Evolutionary conservation across 2,888 invertebrate species (phyloP).

Genomic region (Sminthurinus aureus): DNA sequence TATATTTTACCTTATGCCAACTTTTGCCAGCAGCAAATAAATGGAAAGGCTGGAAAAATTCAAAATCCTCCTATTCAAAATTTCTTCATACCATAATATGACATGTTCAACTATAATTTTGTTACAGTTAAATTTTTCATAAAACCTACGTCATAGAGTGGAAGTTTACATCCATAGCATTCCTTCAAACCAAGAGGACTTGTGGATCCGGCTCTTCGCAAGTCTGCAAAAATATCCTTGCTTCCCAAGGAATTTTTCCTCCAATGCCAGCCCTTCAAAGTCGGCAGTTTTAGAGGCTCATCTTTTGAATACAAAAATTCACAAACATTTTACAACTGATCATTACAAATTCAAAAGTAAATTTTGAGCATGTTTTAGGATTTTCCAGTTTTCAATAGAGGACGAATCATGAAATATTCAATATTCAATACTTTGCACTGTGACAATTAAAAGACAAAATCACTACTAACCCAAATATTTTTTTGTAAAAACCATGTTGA

Average conservation of each 20-base stretch:
- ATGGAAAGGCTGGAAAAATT: constrained; percentile 35
- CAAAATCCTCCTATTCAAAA: not conserved
- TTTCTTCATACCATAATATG: too few species aligned
- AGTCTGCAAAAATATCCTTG: constrained; percentile 34
- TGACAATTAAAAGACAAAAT: not conserved
- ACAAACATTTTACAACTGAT: too few species aligned
- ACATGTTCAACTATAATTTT: too few species aligned
- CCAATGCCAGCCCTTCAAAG: constrained; percentile 41
- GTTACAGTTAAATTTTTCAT: too few species aligned
- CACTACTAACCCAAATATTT: constrained; percentile 31
- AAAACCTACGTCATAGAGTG: constrained; percentile 34
- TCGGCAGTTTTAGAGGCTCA: constrained; percentile 36
- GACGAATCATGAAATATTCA: not conserved
- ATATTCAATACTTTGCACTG: not conserved
- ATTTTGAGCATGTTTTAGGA: too few species aligned
- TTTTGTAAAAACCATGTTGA: constrained; percentile 42
- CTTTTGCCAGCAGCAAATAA: constrained; percentile 37
- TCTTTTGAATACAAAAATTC: constrained; percentile 8
- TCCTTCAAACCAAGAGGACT: constrained; percentile 37
- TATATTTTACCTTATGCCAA: constrained; percentile 34
- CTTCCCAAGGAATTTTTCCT: constrained; percentile 33
- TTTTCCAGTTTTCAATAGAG: not conserved
- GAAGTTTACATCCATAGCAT: constrained; percentile 34
- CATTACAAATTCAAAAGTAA: too few species aligned
- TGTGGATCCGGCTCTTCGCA: constrained; percentile 30